A percentile compares a stretch with the other conserved stretches of the same genome.
phyloP scores from a whole-genome alignment of 2,113 vertebrate species.

The Petromus typicus region DNA sequence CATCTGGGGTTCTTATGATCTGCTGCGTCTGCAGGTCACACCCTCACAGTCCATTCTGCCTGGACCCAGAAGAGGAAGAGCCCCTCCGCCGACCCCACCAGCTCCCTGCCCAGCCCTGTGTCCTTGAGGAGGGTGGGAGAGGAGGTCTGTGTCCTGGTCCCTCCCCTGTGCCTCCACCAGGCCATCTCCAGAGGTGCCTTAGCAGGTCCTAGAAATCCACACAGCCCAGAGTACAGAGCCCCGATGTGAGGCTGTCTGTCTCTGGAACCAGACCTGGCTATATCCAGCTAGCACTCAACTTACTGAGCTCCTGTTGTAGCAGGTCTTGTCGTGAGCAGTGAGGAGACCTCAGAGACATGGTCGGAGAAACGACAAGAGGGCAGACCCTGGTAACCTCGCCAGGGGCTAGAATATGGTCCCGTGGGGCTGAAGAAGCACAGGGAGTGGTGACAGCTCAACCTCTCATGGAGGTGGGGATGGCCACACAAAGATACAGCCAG shows the following conservation, averaged over 20 bases:
- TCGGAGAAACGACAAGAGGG: background rate
- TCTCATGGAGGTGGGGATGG: background rate
- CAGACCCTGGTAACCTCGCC: background rate
- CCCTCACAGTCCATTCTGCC: background rate
- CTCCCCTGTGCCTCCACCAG: background rate
- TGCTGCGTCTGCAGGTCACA: background rate
- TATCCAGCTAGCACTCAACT: background rate
- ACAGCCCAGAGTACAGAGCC: background rate
- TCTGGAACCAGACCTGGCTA: background rate
- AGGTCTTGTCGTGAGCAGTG: background rate
- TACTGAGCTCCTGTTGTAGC: background rate
- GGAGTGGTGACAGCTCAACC: too few species aligned
- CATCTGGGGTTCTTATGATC: background rate
- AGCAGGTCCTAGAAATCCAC: background rate
- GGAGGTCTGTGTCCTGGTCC: background rate
- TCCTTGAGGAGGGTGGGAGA: background rate
- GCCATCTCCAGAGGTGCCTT: background rate
- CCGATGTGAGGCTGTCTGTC: fast-evolving
- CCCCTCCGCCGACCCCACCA: background rate
- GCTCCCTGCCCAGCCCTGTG: background rate
- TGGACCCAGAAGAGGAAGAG: background rate
- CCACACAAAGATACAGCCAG: background rate
- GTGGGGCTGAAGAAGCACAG: background rate
- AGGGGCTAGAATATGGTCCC: background rate
- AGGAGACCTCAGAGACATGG: background rate